phyloP scores from a whole-genome alignment of 2,888 invertebrate species.

The Chymomyza caudatula region DNA sequence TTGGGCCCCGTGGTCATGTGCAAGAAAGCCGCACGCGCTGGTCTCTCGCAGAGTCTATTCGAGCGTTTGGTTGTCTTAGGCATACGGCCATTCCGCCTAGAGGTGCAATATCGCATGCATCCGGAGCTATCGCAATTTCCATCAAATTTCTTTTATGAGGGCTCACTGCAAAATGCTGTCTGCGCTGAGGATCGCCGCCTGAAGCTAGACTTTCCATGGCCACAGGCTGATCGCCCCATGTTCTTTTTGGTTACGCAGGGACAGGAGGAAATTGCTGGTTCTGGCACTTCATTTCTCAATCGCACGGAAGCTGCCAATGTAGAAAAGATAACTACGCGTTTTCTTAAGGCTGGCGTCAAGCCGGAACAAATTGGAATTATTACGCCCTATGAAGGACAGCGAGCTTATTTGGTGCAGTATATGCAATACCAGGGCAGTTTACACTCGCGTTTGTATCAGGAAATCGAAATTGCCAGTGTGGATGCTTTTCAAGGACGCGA shows the following conservation, averaged over 20 bases:
- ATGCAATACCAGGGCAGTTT: slow-evolving; percentile 99
- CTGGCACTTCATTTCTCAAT: slow-evolving; percentile 98
- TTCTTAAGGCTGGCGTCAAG: slow-evolving; percentile 95
- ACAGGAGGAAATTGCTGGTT: slow-evolving; percentile 98
- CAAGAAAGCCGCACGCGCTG: slow-evolving; percentile 98
- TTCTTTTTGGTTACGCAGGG: slow-evolving; percentile 99
- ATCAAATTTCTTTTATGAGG: slow-evolving; percentile 99
- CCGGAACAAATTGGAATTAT: slow-evolving; percentile 99
- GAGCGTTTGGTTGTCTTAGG: slow-evolving; percentile 98
- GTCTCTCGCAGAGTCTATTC: slow-evolving; percentile 97
- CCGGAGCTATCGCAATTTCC: slow-evolving; percentile 98
- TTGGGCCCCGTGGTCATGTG: slow-evolving; percentile 99
- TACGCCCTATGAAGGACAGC: slow-evolving; percentile 98
- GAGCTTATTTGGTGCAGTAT: slow-evolving; percentile 97
- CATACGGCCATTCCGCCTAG: slow-evolving; percentile 96
- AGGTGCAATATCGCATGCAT: slow-evolving; percentile 99
- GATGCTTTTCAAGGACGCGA: slow-evolving; percentile 99
- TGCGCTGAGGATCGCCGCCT: slow-evolving; percentile 96
- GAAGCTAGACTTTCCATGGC: slow-evolving; percentile 99
- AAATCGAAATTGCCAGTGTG: slow-evolving; percentile 99
- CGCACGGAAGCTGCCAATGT: slow-evolving; percentile 99
- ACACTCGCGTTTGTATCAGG: slow-evolving; percentile 97
- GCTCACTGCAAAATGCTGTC: slow-evolving; percentile 98
- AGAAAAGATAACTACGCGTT: slow-evolving; percentile 97
- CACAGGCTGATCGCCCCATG: slow-evolving; percentile 96